Evolutionary conservation across 1,140 invertebrate species (phyloP).

Genomic region (Papilio machaon): DNA sequence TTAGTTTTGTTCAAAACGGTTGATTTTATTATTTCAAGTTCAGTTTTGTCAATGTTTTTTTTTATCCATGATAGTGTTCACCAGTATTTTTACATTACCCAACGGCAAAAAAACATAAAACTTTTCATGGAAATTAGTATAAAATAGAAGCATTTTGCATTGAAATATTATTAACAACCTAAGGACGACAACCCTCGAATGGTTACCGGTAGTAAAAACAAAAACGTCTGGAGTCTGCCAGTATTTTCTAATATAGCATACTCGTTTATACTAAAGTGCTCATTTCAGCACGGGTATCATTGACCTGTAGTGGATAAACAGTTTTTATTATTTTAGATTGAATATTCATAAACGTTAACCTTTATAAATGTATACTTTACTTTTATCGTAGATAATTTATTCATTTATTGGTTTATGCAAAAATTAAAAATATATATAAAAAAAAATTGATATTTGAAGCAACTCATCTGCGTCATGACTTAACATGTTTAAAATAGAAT

Average conservation of each 20-base stretch:
- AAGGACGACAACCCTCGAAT: slow-evolving; percentile 16
- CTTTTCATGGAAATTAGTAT: background rate
- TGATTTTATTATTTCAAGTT: no score
- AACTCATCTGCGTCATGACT: no score
- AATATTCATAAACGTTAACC: background rate
- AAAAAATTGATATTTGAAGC: background rate
- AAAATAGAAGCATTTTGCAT: background rate
- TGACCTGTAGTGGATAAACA: slow-evolving; percentile 19
- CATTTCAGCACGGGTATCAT: slow-evolving; percentile 15
- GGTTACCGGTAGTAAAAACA: slow-evolving; percentile 23
- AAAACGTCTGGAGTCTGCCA: slow-evolving; percentile 33
- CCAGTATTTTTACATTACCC: background rate
- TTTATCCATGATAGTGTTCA: no score
- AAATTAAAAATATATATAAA: background rate
- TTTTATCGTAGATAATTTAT: background rate
- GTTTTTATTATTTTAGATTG: background rate
- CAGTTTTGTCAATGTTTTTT: no score
- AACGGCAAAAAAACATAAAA: background rate
- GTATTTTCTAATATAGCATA: slow-evolving; percentile 34
- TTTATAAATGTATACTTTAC: background rate
- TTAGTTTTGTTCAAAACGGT: no score
- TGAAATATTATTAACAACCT: background rate
- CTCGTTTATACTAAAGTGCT: slow-evolving; percentile 12
- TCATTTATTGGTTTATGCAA: background rate
- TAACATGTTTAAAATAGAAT: no score